Conservation (phyloP, 2,113 vertebrate genomes). For the Oreochromis tanganicae region DNA sequence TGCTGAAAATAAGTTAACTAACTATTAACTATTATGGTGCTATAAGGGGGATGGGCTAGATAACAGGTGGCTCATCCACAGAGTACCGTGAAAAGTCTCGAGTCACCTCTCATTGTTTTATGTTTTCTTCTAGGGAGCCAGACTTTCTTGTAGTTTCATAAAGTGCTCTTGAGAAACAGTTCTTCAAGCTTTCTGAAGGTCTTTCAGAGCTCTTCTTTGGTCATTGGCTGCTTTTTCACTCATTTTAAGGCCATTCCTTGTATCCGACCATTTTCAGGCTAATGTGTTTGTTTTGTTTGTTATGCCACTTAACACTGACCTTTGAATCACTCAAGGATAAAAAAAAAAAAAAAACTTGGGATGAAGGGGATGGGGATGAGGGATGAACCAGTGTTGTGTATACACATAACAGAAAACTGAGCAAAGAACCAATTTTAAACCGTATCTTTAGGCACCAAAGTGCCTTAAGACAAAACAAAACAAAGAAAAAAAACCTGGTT, state of each 20-base stretch:
- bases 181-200: not conserved
- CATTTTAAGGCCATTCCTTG: not conserved
- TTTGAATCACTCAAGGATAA: not conserved
- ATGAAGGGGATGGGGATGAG: not conserved
- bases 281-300: not conserved
- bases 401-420: not conserved
- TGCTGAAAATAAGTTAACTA: not conserved
- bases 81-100: not conserved
- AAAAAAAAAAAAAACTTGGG: not conserved
- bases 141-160: not conserved
- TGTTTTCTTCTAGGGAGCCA: not conserved
- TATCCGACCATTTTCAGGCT: not conserved
- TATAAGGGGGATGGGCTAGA: not conserved
- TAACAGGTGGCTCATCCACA: not conserved
- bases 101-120: not conserved
- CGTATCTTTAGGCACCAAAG: not conserved
- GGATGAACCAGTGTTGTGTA: not conserved
- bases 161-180: not conserved
- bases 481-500: not conserved
- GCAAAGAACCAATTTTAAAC: not conserved
- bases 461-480: not conserved
- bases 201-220: not conserved
- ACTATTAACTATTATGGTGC: not conserved
- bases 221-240: not conserved
- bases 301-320: not conserved